Evolutionary conservation across 2,113 vertebrate species (phyloP), one percentile per base, ranked within the genome.

Genomic region (Fukomys damarensis): DNA sequence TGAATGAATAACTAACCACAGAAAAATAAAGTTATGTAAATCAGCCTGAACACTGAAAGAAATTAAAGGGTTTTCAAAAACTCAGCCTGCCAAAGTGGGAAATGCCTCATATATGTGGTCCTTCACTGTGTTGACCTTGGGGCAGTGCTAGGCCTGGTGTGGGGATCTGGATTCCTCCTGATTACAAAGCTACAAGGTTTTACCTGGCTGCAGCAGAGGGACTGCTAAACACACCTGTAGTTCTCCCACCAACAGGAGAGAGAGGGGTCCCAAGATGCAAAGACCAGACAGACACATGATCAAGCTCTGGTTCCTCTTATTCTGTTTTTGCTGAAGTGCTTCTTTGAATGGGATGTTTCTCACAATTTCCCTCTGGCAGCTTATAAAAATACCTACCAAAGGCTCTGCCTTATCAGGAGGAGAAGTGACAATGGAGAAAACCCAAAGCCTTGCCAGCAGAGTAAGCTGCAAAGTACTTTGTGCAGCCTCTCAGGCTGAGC

Each of bases 1-100:
- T 93, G 90, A 96, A 80, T 93, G 74, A 95, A 76, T 90, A 92
- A 97, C 91, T 58, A 92, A 89, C 86, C 83, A 89, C 74, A 93
- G 79, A 95, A 88, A 46, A 94, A 87, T 65, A 85, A 76, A 91
- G 79, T 85, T 88, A 94, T 35, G 59, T 43, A 93, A 93, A 82
- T 84, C n/a, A 22, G 77, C 93, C 49, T 17, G 61, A 95, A 83
- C 86, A 56, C 1, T 38, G 59, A 54, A 77, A 80, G 68, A 90
- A 87, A 91, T 52, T 8, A 91, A 84, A 4, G 7, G 43, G 41
- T 87, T 97, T 94, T 89, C 49, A 10, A 79, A 80, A 68, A 65
- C 38, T 7, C 61, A 72, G 79, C 86, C 59, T 9, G 22, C 38
- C 95, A 66, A 70, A 89, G 72, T 6, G 24, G 92, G 46, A 86